Conservation (phyloP, 2,888 invertebrate genomes). For the Labia minor region DNA sequence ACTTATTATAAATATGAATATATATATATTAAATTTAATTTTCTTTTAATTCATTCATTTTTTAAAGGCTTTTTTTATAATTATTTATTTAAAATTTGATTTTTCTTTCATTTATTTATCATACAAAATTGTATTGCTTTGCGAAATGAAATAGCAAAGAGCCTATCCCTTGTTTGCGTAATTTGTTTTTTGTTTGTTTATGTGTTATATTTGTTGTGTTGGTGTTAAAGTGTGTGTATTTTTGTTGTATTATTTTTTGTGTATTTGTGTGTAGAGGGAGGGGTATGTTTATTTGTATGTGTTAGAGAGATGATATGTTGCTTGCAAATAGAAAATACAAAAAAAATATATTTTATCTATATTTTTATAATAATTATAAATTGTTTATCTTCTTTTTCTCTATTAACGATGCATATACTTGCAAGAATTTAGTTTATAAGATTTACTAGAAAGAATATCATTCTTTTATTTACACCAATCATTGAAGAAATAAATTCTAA, state of each 20-base stretch:
- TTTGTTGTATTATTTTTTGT: too few relatives aligned
- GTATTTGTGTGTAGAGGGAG: not conserved
- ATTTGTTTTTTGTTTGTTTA: too few relatives aligned
- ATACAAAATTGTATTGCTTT: not conserved
- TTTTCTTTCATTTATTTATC: not conserved
- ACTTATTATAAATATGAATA: not conserved
- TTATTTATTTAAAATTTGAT: not conserved
- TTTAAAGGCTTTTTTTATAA: not conserved
- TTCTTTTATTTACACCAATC: too few relatives aligned
- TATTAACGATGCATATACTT: too few relatives aligned
- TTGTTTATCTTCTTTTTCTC: not conserved
- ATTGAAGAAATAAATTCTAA: too few relatives aligned
- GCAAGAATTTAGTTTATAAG: too few relatives aligned
- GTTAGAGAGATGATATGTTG: not conserved
- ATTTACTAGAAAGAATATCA: too few relatives aligned
- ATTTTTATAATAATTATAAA: not conserved
- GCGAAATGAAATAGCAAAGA: not conserved
- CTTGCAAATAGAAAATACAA: conserved; percentile 4
- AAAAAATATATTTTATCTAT: conserved; percentile 13
- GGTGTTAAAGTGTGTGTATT: too few relatives aligned
- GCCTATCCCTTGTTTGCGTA: not conserved
- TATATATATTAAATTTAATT: not conserved
- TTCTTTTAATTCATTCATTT: not conserved
- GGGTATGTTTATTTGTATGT: not conserved
- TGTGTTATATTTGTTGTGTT: too few relatives aligned